A percentile compares a stretch with the other conserved stretches of the same genome.
These are phyloP conservation scores for Drosophila erecta DNA, from an alignment of 1,140 invertebrate genomes.

Conservation along the genomic window DNA sequence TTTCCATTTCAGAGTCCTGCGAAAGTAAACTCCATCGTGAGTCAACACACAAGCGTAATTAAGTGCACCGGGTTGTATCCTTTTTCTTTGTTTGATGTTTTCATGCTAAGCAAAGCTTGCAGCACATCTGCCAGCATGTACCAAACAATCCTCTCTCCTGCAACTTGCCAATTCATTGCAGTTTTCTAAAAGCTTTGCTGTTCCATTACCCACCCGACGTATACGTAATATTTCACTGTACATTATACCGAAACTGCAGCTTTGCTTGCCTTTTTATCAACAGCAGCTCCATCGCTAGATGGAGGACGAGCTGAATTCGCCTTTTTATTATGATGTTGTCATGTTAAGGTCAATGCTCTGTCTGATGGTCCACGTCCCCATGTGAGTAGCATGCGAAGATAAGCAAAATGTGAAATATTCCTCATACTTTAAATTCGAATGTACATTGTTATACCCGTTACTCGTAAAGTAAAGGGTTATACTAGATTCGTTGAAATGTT, in stretches of 20 bases:
- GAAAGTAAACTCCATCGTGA: constrained; percentile 32
- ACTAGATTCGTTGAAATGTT: too few species aligned
- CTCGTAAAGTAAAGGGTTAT: too few species aligned
- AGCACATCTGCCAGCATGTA: constrained; percentile 47
- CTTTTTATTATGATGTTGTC: constrained; percentile 64
- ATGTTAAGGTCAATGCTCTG: constrained; percentile 60
- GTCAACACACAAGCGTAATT: constrained; percentile 61
- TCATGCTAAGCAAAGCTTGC: constrained; percentile 36
- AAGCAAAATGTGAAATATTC: not conserved
- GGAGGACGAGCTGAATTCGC: constrained; percentile 36
- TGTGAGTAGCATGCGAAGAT: not conserved
- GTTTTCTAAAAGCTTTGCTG: constrained; percentile 9
- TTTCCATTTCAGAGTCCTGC: constrained; percentile 19
- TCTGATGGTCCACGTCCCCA: constrained; percentile 12
- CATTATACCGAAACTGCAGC: constrained; percentile 63
- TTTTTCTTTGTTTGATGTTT: constrained; percentile 29
- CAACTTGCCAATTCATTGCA: constrained; percentile 30
- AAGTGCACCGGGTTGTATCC: constrained; percentile 42
- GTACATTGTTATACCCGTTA: too few species aligned
- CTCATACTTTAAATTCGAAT: too few species aligned
- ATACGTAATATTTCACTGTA: constrained; percentile 66
- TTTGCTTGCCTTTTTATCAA: constrained; percentile 60
- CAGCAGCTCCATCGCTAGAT: constrained; percentile 5
- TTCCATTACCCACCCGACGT: constrained; percentile 20
- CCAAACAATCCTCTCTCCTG: not conserved